Evolutionary conservation across 2,888 invertebrate genomes (phyloP), one percentile per base, ranked within the genome.

Genomic region (Philhelius pedissequus): DNA sequence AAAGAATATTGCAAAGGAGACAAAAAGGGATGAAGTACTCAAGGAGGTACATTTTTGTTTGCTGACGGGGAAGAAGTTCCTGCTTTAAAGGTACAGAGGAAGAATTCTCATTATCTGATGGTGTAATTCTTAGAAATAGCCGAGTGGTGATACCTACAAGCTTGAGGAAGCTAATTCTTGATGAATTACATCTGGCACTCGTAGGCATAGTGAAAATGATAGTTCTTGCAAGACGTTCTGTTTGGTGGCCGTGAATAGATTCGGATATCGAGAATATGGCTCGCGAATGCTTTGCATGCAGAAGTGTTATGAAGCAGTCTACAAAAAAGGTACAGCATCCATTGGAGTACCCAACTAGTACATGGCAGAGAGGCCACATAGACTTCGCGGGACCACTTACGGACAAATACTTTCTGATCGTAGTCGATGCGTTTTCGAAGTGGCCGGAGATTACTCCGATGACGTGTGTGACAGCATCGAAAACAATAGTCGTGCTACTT

Each of bases 181-280:
- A 6, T n/a, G 25, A 68, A 18, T 27, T 40, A 18, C 52, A 52
- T 6, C 18, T 18, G 35, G 13, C 54, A 11, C 43, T 64, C 30
- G 11, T 74, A 3, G 74, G 74, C 1, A 66, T 35, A 25, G 64
- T 74, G 0, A 64, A 74, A 32, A 64, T 64, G 74, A 74, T 64
- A n/a, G 64, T 56, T 2, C 13, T 74, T 2, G 74, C 30, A n/a
- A n/a, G n/a, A n/a, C n/a, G n/a, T n/a, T n/a, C n/a, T n/a, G n/a
- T n/a, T 4, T 66, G 75, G 66, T 58, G 66, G 66, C 66, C 66
- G 3, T 35, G 25, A 6, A 74, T 74, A 9, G 54, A 54, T 54
- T 32, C 5, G 18, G 30, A 54, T 32, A 54, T 54, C 4, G 54
- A 54, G 15, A 54, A 45, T 8, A 1, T 35, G 18, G 48, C 68